These are phyloP conservation scores for Pogoniulus pusillus DNA, from an alignment of 2,797 vertebrate species.

Conservation along the genomic window DNA sequence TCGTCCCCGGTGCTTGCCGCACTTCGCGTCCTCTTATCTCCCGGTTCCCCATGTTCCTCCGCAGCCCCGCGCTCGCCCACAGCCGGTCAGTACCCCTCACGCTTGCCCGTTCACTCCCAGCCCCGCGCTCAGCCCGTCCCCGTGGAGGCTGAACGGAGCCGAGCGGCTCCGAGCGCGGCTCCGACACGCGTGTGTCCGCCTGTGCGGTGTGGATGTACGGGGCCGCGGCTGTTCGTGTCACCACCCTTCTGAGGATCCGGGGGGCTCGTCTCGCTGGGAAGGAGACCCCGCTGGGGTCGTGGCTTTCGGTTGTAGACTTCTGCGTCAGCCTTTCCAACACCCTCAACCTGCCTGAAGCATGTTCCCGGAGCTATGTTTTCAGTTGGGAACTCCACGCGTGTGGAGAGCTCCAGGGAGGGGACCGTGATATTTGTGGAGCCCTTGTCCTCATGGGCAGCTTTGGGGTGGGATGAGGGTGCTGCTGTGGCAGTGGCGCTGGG, in stretches of 20 bases:
- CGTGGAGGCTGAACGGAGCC: neutral
- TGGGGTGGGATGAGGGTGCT: neutral
- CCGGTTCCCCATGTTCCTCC: neutral
- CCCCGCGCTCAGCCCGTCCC: neutral
- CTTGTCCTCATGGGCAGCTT: fast-evolving
- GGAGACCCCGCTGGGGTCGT: fast-evolving
- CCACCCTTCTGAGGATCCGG: neutral
- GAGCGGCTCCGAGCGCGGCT: neutral
- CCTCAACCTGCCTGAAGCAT: fast-evolving
- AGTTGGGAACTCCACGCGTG: neutral
- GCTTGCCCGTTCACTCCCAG: no score
- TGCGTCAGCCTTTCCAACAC: neutral
- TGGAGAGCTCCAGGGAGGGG: neutral
- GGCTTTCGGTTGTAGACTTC: neutral
- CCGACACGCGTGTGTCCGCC: neutral
- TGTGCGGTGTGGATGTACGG: neutral
- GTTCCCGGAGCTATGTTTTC: neutral
- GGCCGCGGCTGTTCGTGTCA: neutral
- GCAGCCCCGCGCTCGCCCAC: neutral
- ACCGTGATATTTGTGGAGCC: neutral
- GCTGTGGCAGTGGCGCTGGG: neutral
- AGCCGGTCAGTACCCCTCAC: neutral
- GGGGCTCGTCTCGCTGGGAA: neutral
- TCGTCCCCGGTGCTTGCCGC: neutral
- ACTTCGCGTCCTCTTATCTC: neutral